Base-by-base conservation (phyloP, 2,113 vertebrate genomes). In the Lucifuga dentata region DNA sequence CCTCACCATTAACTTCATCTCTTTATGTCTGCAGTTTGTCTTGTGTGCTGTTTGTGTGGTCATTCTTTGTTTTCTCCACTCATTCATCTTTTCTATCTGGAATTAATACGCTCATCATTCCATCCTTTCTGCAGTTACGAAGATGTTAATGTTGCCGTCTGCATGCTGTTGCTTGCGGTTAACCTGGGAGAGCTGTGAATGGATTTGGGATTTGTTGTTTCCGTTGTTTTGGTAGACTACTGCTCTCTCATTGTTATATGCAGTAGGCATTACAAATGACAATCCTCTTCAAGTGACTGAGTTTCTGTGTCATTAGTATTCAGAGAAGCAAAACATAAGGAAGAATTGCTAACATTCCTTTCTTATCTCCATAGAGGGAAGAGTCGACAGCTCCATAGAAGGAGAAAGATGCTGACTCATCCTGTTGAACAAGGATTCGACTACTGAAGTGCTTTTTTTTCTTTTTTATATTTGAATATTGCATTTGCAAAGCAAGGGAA, bases 401-500 rank as follows among this genome's bases (percentile, higher is more conserved):
- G 71, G 75, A 44, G 68, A 84, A n/a, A 67, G 40, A 41, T 90
- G 90, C 85, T 92, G 88, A 92, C 41, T 68, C 35, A 8, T 36
- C 57, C n/a, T 51, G 33, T 21, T 71, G 49, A 65, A 15, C 24
- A 23, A 38, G 35, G 19, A 78, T 40, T 38, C 44, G 35, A 58
- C 60, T 51, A 16, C 61, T 73, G 73, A 62, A 74, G 36, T 20
- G 23, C 40, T 49, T 69, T 66, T 59, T 60, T 61, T n/a, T n/a
- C n/a, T 33, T 52, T 61, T 63, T 51, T 20, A 56, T 20, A 70
- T 58, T 84, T 76, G 70, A 66, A 65, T 70, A 76, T 45, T 21
- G 63, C 10, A 78, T 82, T 74, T 79, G 17, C 67, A 59, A 69
- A 66, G 44, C 35, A 79, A 85, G 69, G 73, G 80, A 74, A 76